A percentile compares a stretch with the other conserved stretches of the same genome.
phyloP scores from a whole-genome alignment of 2,888 invertebrate genomes.

The Diarsia dahlii region DNA sequence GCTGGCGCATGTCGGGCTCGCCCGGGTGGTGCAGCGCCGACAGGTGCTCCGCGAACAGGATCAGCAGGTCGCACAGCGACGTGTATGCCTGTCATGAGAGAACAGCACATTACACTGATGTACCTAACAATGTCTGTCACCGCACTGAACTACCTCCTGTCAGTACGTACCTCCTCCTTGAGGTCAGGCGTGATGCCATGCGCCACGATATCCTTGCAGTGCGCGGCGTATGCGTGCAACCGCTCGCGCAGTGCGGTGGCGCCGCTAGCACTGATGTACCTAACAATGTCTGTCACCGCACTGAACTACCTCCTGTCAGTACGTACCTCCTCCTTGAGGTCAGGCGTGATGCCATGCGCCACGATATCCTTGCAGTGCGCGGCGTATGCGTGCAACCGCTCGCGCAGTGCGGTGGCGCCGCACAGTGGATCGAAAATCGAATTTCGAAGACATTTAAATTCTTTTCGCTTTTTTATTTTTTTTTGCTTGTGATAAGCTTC shows the following conservation, averaged over 20 bases:
- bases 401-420: slow-evolving; percentile 78
- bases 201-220: slow-evolving; percentile 89
- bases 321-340: slow-evolving; percentile 92
- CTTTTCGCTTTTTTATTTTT: too few species aligned
- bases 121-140: too few species aligned
- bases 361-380: slow-evolving; percentile 91
- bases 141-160: too few species aligned
- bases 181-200: slow-evolving; percentile 87
- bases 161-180: slow-evolving; percentile 91
- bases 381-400: slow-evolving; percentile 94
- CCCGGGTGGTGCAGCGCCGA: slow-evolving; percentile 83
- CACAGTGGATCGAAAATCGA: too few species aligned
- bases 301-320: background rate
- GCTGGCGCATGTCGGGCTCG: slow-evolving; percentile 85
- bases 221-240: slow-evolving; percentile 94
- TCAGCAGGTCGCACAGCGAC: slow-evolving; percentile 98
- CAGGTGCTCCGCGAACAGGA: slow-evolving; percentile 97
- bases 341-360: slow-evolving; percentile 77
- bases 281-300: too few species aligned
- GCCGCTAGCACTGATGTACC: slow-evolving; percentile 87
- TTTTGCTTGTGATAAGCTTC: too few species aligned
- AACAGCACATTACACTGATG: background rate
- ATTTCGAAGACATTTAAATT: too few species aligned
- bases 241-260: slow-evolving; percentile 86
- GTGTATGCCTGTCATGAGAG: slow-evolving; percentile 94